Percentiles rank a stretch among this genome's conserved stretches.
These are phyloP conservation scores for Hedychridium roseum DNA, from an alignment of 2,888 invertebrate genomes.

Conservation along the genomic window DNA sequence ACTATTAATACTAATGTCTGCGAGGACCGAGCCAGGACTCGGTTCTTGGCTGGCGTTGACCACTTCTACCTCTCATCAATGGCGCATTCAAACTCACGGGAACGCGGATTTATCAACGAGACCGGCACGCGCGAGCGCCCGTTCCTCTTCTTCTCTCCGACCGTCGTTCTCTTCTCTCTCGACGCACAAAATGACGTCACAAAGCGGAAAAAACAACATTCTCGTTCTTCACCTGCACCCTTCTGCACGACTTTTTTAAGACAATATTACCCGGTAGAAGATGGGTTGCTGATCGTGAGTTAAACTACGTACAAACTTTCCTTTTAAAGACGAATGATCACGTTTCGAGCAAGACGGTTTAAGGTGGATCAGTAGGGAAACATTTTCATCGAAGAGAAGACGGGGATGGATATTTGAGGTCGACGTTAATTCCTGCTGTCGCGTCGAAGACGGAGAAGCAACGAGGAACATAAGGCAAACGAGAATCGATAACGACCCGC, in stretches of 20 bases:
- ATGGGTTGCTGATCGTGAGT: no score
- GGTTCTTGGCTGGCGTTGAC: slow-evolving; percentile 47
- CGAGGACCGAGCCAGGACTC: slow-evolving; percentile 44
- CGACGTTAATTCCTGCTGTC: no score
- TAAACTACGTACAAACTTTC: not conserved
- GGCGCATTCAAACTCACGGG: slow-evolving; percentile 57
- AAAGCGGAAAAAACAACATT: not conserved
- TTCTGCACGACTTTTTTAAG: no score
- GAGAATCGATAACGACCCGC: no score
- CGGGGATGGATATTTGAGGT: no score
- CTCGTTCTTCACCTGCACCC: slow-evolving; percentile 1
- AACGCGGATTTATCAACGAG: slow-evolving; percentile 59
- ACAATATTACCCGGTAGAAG: no score
- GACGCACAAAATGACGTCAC: not conserved
- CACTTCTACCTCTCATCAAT: slow-evolving; percentile 55
- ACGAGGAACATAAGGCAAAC: no score
- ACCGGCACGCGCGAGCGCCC: slow-evolving; percentile 5
- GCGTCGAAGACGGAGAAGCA: no score
- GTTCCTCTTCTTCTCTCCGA: not conserved
- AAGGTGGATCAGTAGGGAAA: no score
- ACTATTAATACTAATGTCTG: slow-evolving; percentile 61
- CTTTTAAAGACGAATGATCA: no score
- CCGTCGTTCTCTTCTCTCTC: not conserved
- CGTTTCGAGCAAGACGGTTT: no score
- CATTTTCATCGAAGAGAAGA: no score